Evolutionary conservation across 2,888 invertebrate genomes (phyloP).

Genomic region (Dorcus parallelipipedus): DNA sequence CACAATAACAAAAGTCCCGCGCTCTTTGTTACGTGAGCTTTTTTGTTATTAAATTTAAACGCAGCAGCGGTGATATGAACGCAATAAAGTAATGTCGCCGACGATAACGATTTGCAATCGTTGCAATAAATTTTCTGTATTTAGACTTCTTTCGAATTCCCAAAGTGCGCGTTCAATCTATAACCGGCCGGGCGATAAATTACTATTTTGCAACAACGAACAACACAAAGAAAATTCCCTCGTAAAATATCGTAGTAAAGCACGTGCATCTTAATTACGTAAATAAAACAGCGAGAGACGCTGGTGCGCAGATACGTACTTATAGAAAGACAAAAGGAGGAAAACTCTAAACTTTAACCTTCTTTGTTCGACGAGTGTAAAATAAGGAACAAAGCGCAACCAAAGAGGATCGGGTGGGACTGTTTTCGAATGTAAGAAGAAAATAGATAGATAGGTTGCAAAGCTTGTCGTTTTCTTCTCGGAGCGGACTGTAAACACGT

Average conservation of each 20-base stretch:
- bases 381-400: not conserved
- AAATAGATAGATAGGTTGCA: no score
- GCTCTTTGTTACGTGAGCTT: no score
- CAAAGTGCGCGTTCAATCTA: not conserved
- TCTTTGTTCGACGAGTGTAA: not conserved
- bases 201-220: not conserved
- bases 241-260: not conserved
- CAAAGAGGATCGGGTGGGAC: no score
- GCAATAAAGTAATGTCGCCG: not conserved
- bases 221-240: conserved; percentile 1
- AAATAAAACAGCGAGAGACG: not conserved
- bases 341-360: not conserved
- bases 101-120: not conserved
- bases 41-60: no score
- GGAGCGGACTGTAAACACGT: not conserved
- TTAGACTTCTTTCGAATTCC: not conserved
- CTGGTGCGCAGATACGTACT: not conserved
- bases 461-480: no score
- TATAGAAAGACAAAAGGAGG: not conserved
- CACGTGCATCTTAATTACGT: conserved; percentile 1
- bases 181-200: not conserved
- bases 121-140: not conserved
- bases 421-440: no score
- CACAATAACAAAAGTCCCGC: no score
- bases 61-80: no score